Percentiles rank a stretch among this genome's conserved stretches.
These are phyloP conservation scores for Metopolophium dirhodum DNA, from an alignment of 1,140 invertebrate genomes.

Conservation along the genomic window DNA sequence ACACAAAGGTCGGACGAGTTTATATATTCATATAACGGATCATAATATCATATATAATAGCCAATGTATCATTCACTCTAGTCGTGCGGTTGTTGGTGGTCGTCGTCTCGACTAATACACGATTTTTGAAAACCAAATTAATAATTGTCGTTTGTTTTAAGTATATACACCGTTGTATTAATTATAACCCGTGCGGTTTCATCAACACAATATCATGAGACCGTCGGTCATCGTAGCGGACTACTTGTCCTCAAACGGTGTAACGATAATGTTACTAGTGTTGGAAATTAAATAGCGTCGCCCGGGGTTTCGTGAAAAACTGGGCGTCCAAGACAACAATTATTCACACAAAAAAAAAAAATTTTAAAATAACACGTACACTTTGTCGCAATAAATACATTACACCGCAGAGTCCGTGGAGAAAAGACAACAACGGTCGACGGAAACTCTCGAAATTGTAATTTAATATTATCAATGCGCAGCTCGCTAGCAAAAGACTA, in stretches of 20 bases:
- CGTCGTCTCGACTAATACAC: background rate
- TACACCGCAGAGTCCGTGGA: background rate
- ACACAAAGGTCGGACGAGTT: background rate
- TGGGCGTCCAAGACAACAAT: background rate
- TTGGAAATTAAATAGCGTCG: slow-evolving; percentile 44
- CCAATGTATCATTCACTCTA: background rate
- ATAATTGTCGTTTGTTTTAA: background rate
- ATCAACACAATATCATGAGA: background rate
- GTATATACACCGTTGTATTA: background rate
- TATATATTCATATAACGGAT: background rate
- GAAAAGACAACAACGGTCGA: background rate
- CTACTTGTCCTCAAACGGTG: slow-evolving; percentile 16
- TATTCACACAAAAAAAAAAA: background rate
- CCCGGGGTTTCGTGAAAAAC: background rate
- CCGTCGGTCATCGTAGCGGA: background rate
- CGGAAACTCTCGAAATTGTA: background rate
- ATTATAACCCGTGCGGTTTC: background rate
- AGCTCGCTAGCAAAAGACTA: background rate
- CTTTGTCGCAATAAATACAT: background rate
- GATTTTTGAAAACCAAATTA: background rate
- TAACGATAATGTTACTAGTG: slow-evolving; percentile 15
- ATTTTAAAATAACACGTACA: background rate
- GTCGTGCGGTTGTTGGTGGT: background rate
- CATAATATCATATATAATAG: background rate
- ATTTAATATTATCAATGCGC: background rate